These are phyloP conservation scores for Galaxias olidus DNA, from an alignment of 2,797 vertebrate genomes.

Conservation along the genomic window DNA sequence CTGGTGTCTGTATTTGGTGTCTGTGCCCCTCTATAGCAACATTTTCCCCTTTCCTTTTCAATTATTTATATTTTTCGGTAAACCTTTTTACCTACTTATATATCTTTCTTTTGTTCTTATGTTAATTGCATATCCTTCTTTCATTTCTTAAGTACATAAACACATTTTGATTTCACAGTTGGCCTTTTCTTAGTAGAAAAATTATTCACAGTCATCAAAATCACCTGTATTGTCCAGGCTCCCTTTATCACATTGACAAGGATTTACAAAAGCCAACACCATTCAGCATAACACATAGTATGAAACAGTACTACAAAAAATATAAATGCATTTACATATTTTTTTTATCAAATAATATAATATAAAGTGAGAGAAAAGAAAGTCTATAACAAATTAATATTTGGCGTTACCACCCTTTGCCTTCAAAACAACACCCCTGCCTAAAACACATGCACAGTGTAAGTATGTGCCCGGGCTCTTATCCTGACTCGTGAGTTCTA, in stretches of 20 bases:
- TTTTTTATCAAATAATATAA: too few species aligned
- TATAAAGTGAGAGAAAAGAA: too few species aligned
- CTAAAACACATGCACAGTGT: too few species aligned
- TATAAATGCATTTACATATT: too few species aligned
- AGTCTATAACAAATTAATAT: too few species aligned
- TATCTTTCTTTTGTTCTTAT: constrained; percentile 12
- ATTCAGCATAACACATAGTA: background rate
- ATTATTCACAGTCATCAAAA: constrained; percentile 53
- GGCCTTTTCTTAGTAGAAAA: constrained; percentile 9
- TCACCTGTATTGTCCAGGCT: constrained; percentile 45
- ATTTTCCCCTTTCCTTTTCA: constrained; percentile 60
- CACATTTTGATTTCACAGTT: constrained; percentile 19
- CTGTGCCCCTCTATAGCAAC: constrained; percentile 63
- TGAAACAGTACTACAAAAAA: too few species aligned
- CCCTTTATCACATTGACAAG: constrained; percentile 4
- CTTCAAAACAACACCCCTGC: constrained; percentile 39
- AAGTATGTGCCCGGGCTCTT: too few species aligned
- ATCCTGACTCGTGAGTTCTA: background rate
- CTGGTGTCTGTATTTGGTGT: constrained; percentile 75
- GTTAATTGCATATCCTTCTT: constrained; percentile 49
- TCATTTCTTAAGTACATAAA: constrained; percentile 8
- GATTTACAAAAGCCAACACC: background rate
- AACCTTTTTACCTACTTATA: too few species aligned
- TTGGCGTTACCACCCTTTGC: constrained; percentile 37
- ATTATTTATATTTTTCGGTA: too few species aligned